Evolutionary conservation across 2,113 vertebrate genomes (phyloP).

Genomic region (Edolisoma coerulescens): DNA sequence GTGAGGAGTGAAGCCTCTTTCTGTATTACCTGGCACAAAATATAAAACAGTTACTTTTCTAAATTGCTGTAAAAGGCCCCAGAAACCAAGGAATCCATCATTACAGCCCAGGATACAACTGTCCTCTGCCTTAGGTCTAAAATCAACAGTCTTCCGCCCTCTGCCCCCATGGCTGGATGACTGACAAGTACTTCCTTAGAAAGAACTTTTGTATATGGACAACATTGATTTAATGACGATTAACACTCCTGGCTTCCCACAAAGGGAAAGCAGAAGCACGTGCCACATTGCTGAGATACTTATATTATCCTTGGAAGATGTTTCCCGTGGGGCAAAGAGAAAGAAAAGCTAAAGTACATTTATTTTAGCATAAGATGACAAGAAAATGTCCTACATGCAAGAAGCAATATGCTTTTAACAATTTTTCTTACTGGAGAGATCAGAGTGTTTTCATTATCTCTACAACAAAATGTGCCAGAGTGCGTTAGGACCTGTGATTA

Average conservation of each 20-base stretch:
- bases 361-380: not conserved
- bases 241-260: not conserved
- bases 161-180: not conserved
- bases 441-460: constrained; percentile 7
- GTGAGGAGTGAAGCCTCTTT: constrained; percentile 41
- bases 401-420: not conserved
- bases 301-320: not conserved
- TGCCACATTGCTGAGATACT: not conserved
- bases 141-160: constrained; percentile 12
- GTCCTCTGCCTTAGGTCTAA: constrained; percentile 24
- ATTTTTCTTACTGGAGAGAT: not conserved
- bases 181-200: constrained; percentile 33
- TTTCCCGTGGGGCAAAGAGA: not conserved
- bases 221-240: constrained; percentile 30
- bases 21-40: constrained; percentile 49
- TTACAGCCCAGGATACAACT: constrained; percentile 11
- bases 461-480: not conserved
- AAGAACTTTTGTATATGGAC: constrained; percentile 22
- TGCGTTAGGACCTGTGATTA: not conserved
- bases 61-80: not conserved
- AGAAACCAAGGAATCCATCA: constrained; percentile 40
- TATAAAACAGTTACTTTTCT: constrained; percentile 12
- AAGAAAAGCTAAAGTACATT: constrained; percentile 1
- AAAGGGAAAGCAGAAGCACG: constrained; percentile 19
- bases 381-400: not conserved